Percentiles rank a stretch among this genome's conserved stretches.
These are phyloP conservation scores for Hemicentrotus pulcherrimus DNA, from an alignment of 35 echinoderm and acorn worm genomes.

Conservation along the genomic window DNA sequence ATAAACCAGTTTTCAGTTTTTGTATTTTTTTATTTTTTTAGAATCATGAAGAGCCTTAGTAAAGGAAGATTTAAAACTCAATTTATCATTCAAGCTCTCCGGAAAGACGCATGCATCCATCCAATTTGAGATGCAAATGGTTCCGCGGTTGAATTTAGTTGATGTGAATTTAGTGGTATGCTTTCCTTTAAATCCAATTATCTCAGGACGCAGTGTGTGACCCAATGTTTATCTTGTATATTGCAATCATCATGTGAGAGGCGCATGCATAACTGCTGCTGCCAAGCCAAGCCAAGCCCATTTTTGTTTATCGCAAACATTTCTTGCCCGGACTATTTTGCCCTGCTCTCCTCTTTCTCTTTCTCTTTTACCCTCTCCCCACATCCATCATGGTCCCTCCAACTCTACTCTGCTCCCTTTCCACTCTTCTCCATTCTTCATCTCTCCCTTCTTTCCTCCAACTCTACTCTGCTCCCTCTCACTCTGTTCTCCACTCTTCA, in stretches of 20 bases:
- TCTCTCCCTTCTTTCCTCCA: neutral
- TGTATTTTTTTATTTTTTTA: no score
- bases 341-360: neutral
- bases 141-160: neutral
- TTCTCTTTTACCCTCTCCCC: neutral
- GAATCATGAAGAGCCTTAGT: neutral
- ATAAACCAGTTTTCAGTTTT: neutral
- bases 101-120: neutral
- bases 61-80: neutral
- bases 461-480: neutral
- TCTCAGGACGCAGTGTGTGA: neutral
- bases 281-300: neutral
- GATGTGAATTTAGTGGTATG: neutral
- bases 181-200: conserved; percentile 47
- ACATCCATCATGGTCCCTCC: neutral
- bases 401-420: neutral
- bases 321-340: conserved; percentile 30
- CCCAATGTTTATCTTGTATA: conserved; percentile 52
- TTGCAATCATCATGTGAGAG: conserved; percentile 49
- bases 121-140: neutral
- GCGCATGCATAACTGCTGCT: conserved; percentile 47
- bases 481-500: neutral
- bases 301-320: conserved; percentile 57
- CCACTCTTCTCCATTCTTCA: neutral
- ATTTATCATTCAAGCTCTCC: neutral